A percentile compares a stretch with the other conserved stretches of the same genome.
Conservation (phyloP, 2,888 invertebrate species). For the Drosophila demipolita region DNA sequence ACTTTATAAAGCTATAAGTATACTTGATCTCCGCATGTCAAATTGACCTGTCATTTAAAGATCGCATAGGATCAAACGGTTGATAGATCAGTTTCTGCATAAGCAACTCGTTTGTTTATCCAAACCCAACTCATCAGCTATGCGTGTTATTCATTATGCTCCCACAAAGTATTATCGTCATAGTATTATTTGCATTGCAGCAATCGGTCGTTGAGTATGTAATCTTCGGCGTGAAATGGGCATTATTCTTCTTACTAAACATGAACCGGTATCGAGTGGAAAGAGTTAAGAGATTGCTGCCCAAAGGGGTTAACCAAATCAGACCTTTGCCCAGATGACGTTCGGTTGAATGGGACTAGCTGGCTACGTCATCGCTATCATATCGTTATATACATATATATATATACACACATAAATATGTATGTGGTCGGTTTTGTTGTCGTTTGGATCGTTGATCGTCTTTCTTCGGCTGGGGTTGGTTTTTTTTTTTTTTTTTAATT, state of each 20-base stretch:
- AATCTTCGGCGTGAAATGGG: not conserved
- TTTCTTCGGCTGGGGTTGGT: constrained; percentile 65
- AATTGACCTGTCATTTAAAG: not conserved
- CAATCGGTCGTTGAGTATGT: not conserved
- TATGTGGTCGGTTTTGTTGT: constrained; percentile 16
- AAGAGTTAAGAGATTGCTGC: not conserved
- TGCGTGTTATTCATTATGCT: not conserved
- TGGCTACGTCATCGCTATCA: constrained; percentile 21
- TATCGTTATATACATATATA: not conserved
- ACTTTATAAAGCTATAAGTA: not conserved
- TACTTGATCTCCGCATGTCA: not conserved
- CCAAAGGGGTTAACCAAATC: constrained; percentile 7
- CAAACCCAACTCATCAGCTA: not conserved
- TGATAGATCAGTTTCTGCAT: not conserved
- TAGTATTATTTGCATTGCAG: not conserved
- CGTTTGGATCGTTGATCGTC: constrained; percentile 57
- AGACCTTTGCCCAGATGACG: constrained; percentile 21
- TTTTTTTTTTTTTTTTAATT: constrained; percentile 32
- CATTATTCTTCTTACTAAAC: not conserved
- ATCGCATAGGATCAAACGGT: not conserved
- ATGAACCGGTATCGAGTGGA: not conserved
- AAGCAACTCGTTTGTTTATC: not conserved
- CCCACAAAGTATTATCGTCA: not conserved
- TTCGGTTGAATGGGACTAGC: not conserved
- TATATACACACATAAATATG: not conserved